A percentile compares a stretch with the other conserved stretches of the same genome.
Conservation (phyloP, 2,113 vertebrate species). For the Trematomus loennbergii region DNA sequence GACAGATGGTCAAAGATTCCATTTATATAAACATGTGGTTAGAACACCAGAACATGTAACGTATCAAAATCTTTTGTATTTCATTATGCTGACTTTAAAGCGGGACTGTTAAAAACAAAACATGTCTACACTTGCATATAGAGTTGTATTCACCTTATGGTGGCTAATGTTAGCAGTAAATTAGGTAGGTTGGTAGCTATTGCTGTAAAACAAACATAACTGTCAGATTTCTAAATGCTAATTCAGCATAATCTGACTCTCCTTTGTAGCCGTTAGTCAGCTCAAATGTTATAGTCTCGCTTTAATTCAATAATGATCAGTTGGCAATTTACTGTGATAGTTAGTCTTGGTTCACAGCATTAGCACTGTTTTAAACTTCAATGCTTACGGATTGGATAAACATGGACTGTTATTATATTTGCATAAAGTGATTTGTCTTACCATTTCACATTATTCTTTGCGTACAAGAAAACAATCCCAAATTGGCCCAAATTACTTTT, state of each 20-base stretch:
- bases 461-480: slow-evolving; percentile 34
- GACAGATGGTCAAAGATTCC: slow-evolving; percentile 37
- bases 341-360: slow-evolving; percentile 23
- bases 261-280: neutral
- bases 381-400: neutral
- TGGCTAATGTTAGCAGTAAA: neutral
- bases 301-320: slow-evolving; percentile 32
- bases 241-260: neutral
- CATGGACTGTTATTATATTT: too few species aligned
- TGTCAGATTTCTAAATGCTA: neutral
- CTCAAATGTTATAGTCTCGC: slow-evolving; percentile 44
- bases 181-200: neutral
- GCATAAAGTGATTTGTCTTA: too few species aligned
- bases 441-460: slow-evolving; percentile 45
- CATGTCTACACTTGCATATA: neutral
- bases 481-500: neutral
- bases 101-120: slow-evolving; percentile 20
- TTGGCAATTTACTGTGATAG: neutral
- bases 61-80: slow-evolving; percentile 2
- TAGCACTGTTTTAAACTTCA: slow-evolving; percentile 9
- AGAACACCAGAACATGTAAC: neutral
- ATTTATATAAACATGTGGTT: slow-evolving; percentile 32
- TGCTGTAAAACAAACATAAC: neutral
- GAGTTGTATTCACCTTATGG: neutral
- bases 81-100: slow-evolving; percentile 23